phyloP scores from a whole-genome alignment of 1,140 invertebrate species.

The Drosophila nigrodunni region DNA sequence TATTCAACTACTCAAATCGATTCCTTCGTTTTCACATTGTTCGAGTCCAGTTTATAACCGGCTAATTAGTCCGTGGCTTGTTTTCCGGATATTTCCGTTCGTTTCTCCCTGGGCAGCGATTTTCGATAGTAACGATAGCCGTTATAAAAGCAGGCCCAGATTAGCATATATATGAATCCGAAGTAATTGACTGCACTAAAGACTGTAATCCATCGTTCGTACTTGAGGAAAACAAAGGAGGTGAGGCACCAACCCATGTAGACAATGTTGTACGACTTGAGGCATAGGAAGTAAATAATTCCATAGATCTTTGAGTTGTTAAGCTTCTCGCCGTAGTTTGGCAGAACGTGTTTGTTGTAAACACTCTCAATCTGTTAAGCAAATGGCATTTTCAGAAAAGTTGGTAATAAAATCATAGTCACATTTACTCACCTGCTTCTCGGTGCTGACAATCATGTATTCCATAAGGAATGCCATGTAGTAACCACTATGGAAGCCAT shows the following conservation, averaged over 20 bases:
- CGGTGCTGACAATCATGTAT: slow-evolving; percentile 94
- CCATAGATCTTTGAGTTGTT: slow-evolving; percentile 85
- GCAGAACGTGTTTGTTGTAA: slow-evolving; percentile 63
- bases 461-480: slow-evolving; percentile 97
- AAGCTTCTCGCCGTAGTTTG: slow-evolving; percentile 56
- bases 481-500: slow-evolving; percentile 96
- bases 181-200: slow-evolving; percentile 88
- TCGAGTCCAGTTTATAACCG: background rate
- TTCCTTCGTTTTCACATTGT: background rate
- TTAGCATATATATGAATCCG: slow-evolving; percentile 87
- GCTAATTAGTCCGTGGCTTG: slow-evolving; percentile 32
- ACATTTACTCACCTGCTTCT: slow-evolving; percentile 90
- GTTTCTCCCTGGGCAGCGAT: background rate
- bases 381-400: background rate
- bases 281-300: slow-evolving; percentile 86
- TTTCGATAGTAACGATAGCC: slow-evolving; percentile 34
- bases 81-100: background rate
- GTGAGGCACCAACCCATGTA: slow-evolving; percentile 94
- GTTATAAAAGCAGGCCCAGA: slow-evolving; percentile 85
- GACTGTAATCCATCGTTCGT: slow-evolving; percentile 87
- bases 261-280: slow-evolving; percentile 91
- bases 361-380: slow-evolving; percentile 66
- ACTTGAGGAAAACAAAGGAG: slow-evolving; percentile 92
- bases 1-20: background rate
- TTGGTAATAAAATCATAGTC: background rate